Conservation (phyloP, 1,140 invertebrate species). For the Coptotermes formosanus region DNA sequence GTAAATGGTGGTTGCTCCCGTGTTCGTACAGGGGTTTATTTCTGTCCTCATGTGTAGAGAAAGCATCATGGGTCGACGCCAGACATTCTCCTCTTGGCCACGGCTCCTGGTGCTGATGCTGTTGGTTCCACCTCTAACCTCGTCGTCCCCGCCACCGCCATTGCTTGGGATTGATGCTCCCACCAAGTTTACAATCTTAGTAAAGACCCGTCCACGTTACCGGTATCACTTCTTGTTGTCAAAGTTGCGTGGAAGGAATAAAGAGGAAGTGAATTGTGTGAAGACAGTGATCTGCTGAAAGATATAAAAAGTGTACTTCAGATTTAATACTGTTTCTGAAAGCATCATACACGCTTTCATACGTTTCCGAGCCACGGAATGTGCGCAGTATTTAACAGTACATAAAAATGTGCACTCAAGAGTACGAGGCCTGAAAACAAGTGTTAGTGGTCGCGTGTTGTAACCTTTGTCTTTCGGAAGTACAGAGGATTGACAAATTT, state of each 20-base stretch:
- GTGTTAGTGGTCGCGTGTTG: background rate
- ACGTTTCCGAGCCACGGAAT: background rate
- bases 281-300: background rate
- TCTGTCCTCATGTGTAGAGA: conserved; percentile 3
- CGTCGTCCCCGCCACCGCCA: background rate
- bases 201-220: background rate
- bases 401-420: background rate
- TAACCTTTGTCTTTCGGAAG: background rate
- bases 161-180: background rate
- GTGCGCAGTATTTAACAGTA: background rate
- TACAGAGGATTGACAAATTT: background rate
- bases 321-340: background rate
- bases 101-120: background rate
- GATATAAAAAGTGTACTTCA: background rate
- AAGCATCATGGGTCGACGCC: conserved; percentile 16
- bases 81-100: conserved; percentile 13
- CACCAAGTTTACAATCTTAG: background rate
- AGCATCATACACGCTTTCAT: background rate
- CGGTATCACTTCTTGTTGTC: background rate
- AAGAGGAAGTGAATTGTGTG: background rate
- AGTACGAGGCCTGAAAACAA: background rate
- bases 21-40: conserved; percentile 12
- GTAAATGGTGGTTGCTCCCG: conserved; percentile 9
- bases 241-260: background rate
- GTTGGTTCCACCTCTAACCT: background rate